Conservation (phyloP, 2,113 vertebrate genomes). For the Oryctolagus cuniculus region mOryCun1.1 NC_091444.1:67747501-67748000, state of each 20-base stretch:
- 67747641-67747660: not conserved
- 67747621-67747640: fast-evolving
- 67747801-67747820: not conserved
- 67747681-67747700: fast-evolving
- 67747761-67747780: not conserved
- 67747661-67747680: not conserved
- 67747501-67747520: no score
- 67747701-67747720: no score
- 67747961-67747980: not conserved
- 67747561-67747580: no score
- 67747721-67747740: no score
- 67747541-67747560: no score
- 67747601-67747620: no score
- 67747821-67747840: no score
- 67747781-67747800: no score
- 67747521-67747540: no score
- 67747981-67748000: not conserved
- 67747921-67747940: not conserved
- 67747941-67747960: not conserved
- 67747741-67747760: not conserved
- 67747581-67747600: no score
- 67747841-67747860: not conserved
- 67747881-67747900: not conserved
- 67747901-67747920: fast-evolving
- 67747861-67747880: not conserved